These are phyloP conservation scores for Cacoxenus indagator DNA, from an alignment of 2,888 invertebrate genomes.

Conservation along the genomic window DNA sequence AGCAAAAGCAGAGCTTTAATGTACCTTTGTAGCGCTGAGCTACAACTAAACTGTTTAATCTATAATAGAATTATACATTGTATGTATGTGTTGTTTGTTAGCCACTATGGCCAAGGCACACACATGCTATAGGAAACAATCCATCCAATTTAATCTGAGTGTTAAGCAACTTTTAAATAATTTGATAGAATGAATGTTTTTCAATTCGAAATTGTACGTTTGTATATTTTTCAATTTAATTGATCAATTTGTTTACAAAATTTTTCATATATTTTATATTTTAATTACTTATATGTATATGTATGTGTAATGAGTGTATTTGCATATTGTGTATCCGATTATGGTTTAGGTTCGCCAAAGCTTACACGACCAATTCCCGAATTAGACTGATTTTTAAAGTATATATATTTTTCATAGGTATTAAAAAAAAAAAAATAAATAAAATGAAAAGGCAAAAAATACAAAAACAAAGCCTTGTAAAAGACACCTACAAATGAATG, in stretches of 20 bases:
- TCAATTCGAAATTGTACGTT: conserved; percentile 5
- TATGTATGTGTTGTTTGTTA: not conserved
- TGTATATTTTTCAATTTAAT: not conserved
- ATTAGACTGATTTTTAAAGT: conserved; percentile 64
- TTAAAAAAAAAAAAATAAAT: conserved; percentile 38
- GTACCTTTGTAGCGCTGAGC: conserved; percentile 11
- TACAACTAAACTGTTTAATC: conserved; percentile 6
- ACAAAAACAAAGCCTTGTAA: conserved; percentile 42
- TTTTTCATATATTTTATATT: not conserved
- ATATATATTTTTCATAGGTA: conserved; percentile 22
- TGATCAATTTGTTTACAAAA: not conserved
- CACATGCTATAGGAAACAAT: not conserved
- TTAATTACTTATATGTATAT: not conserved
- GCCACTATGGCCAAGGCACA: not conserved
- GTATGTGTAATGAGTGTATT: not conserved
- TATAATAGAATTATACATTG: not conserved
- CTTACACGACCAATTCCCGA: conserved; percentile 62
- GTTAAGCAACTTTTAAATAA: not conserved
- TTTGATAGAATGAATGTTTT: not conserved
- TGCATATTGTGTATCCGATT: conserved; percentile 24
- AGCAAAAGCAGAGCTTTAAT: conserved; percentile 21
- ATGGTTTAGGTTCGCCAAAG: conserved; percentile 39
- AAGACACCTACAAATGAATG: conserved; percentile 25
- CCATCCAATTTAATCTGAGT: conserved; percentile 18
- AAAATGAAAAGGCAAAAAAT: conserved; percentile 34